Evolutionary conservation across 2,797 vertebrate species (phyloP).

Genomic region (Glossophaga mutica): DNA sequence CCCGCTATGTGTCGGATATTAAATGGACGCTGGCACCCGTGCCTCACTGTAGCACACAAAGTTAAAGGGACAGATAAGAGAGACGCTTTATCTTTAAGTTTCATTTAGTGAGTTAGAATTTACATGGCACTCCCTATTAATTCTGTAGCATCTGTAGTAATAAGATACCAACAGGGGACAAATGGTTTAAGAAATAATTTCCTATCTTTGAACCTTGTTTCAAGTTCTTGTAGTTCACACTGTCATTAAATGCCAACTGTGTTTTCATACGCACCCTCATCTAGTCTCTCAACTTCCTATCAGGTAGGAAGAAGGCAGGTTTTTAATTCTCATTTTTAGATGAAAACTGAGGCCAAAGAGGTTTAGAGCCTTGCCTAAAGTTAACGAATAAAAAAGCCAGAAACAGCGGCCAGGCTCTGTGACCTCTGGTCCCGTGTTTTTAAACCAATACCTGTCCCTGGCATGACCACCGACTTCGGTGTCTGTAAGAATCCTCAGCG

Average conservation of each 20-base stretch:
- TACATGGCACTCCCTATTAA: background rate
- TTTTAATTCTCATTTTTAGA: slow-evolving; percentile 18
- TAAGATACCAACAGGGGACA: background rate
- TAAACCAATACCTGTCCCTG: background rate
- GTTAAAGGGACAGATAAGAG: background rate
- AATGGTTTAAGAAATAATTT: slow-evolving; percentile 24
- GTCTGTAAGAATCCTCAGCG: background rate
- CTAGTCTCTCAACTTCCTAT: background rate
- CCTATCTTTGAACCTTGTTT: background rate
- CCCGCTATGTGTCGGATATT: background rate
- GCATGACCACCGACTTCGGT: background rate
- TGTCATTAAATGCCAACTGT: background rate
- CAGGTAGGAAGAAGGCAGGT: background rate
- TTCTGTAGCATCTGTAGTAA: background rate
- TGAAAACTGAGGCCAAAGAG: slow-evolving; percentile 38
- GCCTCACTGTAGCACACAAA: background rate
- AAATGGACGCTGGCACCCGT: background rate
- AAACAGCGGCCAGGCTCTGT: background rate
- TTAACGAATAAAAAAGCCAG: background rate
- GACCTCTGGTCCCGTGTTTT: background rate
- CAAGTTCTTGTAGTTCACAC: background rate
- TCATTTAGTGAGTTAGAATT: background rate
- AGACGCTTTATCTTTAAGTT: background rate
- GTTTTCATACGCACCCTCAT: background rate
- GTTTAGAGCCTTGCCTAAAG: background rate